Conservation (phyloP, 2,797 vertebrate species). For the Galago senegalensis region DNA sequence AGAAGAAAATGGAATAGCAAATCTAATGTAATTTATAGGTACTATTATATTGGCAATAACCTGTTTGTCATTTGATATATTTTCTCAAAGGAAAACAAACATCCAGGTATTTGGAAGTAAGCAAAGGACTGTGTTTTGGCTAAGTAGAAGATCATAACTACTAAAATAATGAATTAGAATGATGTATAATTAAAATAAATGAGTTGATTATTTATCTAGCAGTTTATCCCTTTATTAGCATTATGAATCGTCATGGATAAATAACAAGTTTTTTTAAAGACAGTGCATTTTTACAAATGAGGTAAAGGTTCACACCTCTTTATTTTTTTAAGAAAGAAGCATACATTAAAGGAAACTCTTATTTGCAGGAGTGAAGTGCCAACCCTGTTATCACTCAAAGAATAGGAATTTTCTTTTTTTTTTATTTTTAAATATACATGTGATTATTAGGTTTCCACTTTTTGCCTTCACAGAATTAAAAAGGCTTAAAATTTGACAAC, state of each 20-base stretch:
- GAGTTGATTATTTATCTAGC: not conserved
- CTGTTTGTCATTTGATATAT: conserved; percentile 2
- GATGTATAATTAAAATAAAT: conserved; percentile 23
- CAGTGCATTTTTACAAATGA: not conserved
- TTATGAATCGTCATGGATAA: not conserved
- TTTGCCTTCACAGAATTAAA: too few relatives aligned
- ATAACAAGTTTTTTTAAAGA: not conserved
- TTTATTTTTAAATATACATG: too few relatives aligned
- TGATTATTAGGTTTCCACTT: too few relatives aligned
- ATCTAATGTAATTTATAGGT: not conserved
- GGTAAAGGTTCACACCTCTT: not conserved
- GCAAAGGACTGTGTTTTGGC: not conserved
- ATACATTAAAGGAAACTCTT: not conserved
- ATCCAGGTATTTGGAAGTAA: conserved; percentile 12
- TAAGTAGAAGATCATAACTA: conserved; percentile 35
- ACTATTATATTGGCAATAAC: not conserved
- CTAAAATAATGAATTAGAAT: conserved; percentile 8
- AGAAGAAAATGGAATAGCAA: not conserved
- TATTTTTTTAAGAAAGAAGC: conserved; percentile 23
- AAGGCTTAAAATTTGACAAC: too few relatives aligned
- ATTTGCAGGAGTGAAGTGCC: not conserved
- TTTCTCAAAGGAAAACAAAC: conserved; percentile 13
- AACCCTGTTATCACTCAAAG: not conserved
- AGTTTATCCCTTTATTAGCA: not conserved
- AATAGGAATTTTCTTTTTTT: not conserved